Percentiles rank a stretch among this genome's conserved stretches.
phyloP scores from a whole-genome alignment of 2,888 invertebrate genomes.

The Lordiphosa fenestrarum region DNA sequence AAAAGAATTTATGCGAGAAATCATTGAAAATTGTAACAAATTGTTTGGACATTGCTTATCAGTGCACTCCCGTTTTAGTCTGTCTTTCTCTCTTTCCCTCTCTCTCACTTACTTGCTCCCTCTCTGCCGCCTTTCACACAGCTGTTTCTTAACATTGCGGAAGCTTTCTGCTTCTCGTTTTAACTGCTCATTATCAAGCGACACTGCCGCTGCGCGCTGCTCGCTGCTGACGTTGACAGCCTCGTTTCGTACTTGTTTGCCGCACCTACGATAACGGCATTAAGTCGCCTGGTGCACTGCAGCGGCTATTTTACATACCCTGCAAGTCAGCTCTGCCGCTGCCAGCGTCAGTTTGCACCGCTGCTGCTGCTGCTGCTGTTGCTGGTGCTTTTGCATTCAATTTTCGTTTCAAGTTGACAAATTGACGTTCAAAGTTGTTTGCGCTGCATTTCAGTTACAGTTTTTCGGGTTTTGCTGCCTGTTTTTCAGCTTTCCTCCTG shows the following conservation, averaged over 20 bases:
- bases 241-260: conserved; percentile 49
- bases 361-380: conserved; percentile 36
- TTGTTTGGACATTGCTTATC: conserved; percentile 8
- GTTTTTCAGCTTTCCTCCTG: conserved; percentile 25
- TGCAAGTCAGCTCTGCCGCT: conserved; percentile 18
- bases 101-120: background rate
- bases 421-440: conserved; percentile 75
- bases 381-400: conserved; percentile 65
- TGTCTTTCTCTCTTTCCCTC: conserved; percentile 9
- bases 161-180: conserved; percentile 59
- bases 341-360: background rate
- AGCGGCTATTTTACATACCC: conserved; percentile 26
- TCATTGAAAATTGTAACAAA: too few species aligned
- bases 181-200: conserved; percentile 70
- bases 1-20: too few species aligned
- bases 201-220: conserved; percentile 26
- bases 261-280: conserved; percentile 73
- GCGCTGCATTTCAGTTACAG: conserved; percentile 72
- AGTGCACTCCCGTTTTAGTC: conserved; percentile 3
- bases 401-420: conserved; percentile 72
- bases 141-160: conserved; percentile 58
- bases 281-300: conserved; percentile 57
- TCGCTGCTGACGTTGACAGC: conserved; percentile 25
- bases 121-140: conserved; percentile 20
- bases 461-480: conserved; percentile 52